Conservation (phyloP, 2,888 invertebrate species). For the Caenorhabditis plicata region DNA sequence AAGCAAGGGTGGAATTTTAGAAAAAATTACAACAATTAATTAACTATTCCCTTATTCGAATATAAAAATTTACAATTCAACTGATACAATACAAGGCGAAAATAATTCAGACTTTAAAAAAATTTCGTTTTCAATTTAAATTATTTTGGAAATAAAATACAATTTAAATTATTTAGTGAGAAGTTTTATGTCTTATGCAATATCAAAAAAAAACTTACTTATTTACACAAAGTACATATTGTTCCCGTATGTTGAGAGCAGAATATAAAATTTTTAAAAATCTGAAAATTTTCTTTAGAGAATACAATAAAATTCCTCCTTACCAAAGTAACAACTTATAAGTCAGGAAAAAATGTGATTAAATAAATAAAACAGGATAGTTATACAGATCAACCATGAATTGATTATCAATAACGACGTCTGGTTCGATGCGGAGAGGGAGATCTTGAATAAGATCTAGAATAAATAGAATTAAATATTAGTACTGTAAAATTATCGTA, state of each 20-base stretch:
- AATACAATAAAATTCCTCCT: too few relatives aligned
- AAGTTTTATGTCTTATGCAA: not conserved
- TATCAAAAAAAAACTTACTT: not conserved
- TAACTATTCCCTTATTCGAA: too few relatives aligned
- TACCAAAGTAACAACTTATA: conserved; percentile 1
- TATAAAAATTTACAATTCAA: too few relatives aligned
- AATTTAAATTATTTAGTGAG: not conserved
- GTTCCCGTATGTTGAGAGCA: too few relatives aligned
- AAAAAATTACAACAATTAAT: too few relatives aligned
- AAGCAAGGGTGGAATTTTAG: too few relatives aligned
- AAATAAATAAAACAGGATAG: too few relatives aligned
- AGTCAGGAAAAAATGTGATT: not conserved
- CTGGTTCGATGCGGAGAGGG: conserved; percentile 31
- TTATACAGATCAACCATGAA: too few relatives aligned
- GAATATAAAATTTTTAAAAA: not conserved
- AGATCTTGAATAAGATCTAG: conserved; percentile 28
- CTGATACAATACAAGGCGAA: too few relatives aligned
- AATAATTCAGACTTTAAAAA: too few relatives aligned
- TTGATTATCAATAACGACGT: conserved; percentile 6
- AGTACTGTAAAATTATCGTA: conserved; percentile 1
- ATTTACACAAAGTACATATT: too few relatives aligned
- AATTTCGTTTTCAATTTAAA: not conserved
- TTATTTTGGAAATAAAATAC: not conserved
- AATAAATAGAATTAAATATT: not conserved
- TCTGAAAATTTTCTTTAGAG: too few relatives aligned